Evolutionary conservation across 2,797 vertebrate species (phyloP).

Genomic region (Pipistrellus pipistrellus): DNA sequence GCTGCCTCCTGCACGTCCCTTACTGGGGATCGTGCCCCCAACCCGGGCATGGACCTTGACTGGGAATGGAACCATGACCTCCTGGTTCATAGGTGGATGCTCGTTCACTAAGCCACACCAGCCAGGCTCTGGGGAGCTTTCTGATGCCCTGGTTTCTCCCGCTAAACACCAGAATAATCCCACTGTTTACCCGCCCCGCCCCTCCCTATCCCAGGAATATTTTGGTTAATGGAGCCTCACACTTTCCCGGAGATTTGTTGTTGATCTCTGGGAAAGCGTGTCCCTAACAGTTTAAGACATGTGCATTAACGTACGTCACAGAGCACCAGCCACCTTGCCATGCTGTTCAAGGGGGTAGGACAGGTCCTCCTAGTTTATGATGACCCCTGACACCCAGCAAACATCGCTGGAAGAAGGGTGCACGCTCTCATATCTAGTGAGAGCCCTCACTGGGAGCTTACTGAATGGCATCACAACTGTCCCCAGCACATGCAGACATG

Average conservation of each 20-base stretch:
- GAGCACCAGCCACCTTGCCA: accelerated
- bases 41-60: too few relatives aligned
- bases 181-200: too few relatives aligned
- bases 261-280: not conserved
- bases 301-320: not conserved
- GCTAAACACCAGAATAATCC: not conserved
- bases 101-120: too few relatives aligned
- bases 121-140: not conserved
- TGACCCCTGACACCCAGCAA: too few relatives aligned
- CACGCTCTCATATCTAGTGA: accelerated
- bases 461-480: not conserved
- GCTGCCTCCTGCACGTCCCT: too few relatives aligned
- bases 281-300: not conserved
- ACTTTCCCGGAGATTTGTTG: not conserved
- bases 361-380: not conserved
- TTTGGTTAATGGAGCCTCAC: not conserved
- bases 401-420: not conserved
- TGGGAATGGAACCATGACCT: too few relatives aligned
- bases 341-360: not conserved
- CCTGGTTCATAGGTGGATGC: too few relatives aligned
- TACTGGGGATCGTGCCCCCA: too few relatives aligned
- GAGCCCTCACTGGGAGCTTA: not conserved
- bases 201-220: not conserved
- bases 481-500: not conserved
- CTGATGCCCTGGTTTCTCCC: not conserved